Conservation (phyloP, 2,888 invertebrate genomes). For the Rotaria magnacalcarata region DNA sequence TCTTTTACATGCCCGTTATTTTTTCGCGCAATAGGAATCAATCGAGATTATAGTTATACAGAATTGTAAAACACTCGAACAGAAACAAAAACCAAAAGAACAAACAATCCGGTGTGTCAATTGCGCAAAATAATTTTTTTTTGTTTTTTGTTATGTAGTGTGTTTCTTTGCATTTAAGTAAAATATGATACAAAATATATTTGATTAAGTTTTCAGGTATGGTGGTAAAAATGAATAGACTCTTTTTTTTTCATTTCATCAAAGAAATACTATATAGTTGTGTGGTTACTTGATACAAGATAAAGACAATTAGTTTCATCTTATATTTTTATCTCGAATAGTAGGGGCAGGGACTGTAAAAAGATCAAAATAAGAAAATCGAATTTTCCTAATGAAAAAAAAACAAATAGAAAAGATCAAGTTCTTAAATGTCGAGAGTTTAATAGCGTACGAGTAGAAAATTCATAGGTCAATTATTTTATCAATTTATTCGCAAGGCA, state of each 20-base stretch:
- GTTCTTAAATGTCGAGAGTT: neutral
- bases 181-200: neutral
- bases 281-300: neutral
- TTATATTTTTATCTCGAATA: neutral
- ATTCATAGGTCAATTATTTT: no score
- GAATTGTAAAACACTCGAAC: conserved; percentile 67
- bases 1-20: conserved; percentile 73
- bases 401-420: neutral
- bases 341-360: neutral
- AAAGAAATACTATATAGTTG: neutral
- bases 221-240: neutral
- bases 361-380: no score
- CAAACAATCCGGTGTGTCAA: neutral
- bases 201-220: neutral
- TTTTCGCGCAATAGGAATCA: conserved; percentile 72
- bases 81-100: neutral
- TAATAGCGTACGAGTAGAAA: neutral
- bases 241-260: neutral
- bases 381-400: neutral
- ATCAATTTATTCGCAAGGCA: neutral
- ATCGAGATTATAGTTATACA: conserved; percentile 76
- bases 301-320: neutral
- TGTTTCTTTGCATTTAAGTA: neutral
- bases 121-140: neutral
- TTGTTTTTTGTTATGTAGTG: neutral